Percentiles rank a stretch among this genome's conserved stretches.
Conservation (phyloP, 1,140 invertebrate genomes). For the Drosophila biarmipes region DNA sequence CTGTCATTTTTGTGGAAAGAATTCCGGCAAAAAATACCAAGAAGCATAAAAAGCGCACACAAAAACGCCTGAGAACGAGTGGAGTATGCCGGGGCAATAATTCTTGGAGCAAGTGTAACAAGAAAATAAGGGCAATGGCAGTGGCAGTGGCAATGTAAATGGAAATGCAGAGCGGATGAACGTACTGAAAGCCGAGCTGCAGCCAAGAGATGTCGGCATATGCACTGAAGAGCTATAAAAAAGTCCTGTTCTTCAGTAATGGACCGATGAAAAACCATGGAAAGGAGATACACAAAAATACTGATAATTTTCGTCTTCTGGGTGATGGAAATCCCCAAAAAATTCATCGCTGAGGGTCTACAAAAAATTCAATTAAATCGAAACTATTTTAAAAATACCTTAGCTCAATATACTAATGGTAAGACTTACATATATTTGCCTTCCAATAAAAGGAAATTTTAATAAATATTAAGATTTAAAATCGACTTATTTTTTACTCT, state of each 20-base stretch:
- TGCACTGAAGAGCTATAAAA: slow-evolving; percentile 50
- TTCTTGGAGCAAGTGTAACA: slow-evolving; percentile 78
- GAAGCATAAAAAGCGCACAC: slow-evolving; percentile 1
- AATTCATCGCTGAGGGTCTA: no score
- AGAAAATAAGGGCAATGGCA: slow-evolving; percentile 75
- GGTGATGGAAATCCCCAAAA: no score
- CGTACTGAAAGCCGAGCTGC: slow-evolving; percentile 36
- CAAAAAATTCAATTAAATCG: no score
- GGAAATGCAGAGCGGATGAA: slow-evolving; percentile 43
- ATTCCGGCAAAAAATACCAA: slow-evolving; percentile 35
- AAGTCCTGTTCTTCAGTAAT: slow-evolving; percentile 32
- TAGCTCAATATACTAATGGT: no score
- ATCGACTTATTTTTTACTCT: background rate
- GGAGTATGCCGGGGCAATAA: slow-evolving; percentile 77
- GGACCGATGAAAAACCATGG: slow-evolving; percentile 9
- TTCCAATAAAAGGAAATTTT: no score
- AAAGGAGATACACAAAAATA: background rate
- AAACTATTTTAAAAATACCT: no score
- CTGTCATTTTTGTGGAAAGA: slow-evolving; percentile 73
- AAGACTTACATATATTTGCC: no score
- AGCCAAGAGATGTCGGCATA: slow-evolving; percentile 53
- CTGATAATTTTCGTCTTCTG: background rate
- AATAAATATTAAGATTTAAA: background rate
- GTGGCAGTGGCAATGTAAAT: slow-evolving; percentile 35
- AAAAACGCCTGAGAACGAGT: slow-evolving; percentile 8